These are phyloP conservation scores for Eumacrocentrus americanus DNA, from an alignment of 2,888 invertebrate genomes.

Conservation along the genomic window DNA sequence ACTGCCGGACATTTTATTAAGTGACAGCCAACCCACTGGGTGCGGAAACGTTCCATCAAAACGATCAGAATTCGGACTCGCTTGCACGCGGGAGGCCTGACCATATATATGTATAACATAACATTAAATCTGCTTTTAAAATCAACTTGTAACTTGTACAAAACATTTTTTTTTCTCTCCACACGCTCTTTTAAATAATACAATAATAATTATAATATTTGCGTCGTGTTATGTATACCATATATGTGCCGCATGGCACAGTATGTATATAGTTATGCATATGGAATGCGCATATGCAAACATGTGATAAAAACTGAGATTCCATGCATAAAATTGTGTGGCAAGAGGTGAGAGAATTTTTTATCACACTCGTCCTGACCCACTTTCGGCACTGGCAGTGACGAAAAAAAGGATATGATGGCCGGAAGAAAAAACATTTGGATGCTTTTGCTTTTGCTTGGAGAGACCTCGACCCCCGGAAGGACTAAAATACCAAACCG, in stretches of 20 bases:
- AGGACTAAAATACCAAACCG: slow-evolving; percentile 42
- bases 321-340: slow-evolving; percentile 25
- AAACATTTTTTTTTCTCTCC: too few relatives aligned
- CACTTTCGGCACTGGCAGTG: background rate
- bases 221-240: too few relatives aligned
- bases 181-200: too few relatives aligned
- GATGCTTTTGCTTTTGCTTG: background rate
- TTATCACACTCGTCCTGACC: slow-evolving; percentile 15
- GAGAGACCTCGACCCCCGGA: slow-evolving; percentile 36
- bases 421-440: background rate
- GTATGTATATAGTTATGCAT: slow-evolving; percentile 10
- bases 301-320: slow-evolving; percentile 12
- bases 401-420: background rate
- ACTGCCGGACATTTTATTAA: slow-evolving; percentile 35
- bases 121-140: background rate
- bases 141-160: too few relatives aligned
- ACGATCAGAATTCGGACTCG: slow-evolving; percentile 46
- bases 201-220: background rate
- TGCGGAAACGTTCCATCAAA: slow-evolving; percentile 51
- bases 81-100: slow-evolving; percentile 1
- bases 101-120: background rate
- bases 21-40: slow-evolving; percentile 34
- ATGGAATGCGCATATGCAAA: slow-evolving; percentile 1
- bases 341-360: slow-evolving; percentile 23
- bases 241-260: background rate